Conservation (phyloP, 1,140 invertebrate genomes). For the Plectrocnemia conspersa region DNA sequence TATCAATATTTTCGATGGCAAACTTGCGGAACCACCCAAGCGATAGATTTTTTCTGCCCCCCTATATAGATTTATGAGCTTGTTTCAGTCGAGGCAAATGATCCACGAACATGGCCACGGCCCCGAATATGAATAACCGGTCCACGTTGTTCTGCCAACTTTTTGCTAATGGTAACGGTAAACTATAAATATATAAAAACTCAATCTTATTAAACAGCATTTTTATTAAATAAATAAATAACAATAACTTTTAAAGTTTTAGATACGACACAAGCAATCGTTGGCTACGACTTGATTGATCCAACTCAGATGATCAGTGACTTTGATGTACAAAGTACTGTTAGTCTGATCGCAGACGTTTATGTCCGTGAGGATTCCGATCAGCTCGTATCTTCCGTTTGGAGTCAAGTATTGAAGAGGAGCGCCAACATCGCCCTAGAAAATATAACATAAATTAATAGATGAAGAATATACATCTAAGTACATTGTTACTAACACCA, state of each 20-base stretch:
- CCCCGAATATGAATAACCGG: constrained; percentile 6
- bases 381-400: constrained; percentile 18
- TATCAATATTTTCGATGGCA: too few species aligned
- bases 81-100: neutral
- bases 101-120: neutral
- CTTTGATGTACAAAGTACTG: constrained; percentile 54
- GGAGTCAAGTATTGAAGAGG: constrained; percentile 39
- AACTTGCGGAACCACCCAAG: too few species aligned
- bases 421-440: constrained; percentile 43
- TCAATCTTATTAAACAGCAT: neutral
- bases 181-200: neutral
- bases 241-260: neutral
- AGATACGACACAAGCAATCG: constrained; percentile 48
- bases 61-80: neutral
- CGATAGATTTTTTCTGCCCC: neutral
- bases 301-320: constrained; percentile 56
- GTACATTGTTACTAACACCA: constrained; percentile 37
- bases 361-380: constrained; percentile 45
- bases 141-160: neutral
- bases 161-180: neutral
- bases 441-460: constrained; percentile 20
- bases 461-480: constrained; percentile 1
- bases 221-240: neutral
- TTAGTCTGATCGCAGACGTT: constrained; percentile 43
- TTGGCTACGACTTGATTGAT: constrained; percentile 53